These are phyloP conservation scores for Ormyrus nitidulus DNA, from an alignment of 2,888 invertebrate genomes.

Conservation along the genomic window DNA sequence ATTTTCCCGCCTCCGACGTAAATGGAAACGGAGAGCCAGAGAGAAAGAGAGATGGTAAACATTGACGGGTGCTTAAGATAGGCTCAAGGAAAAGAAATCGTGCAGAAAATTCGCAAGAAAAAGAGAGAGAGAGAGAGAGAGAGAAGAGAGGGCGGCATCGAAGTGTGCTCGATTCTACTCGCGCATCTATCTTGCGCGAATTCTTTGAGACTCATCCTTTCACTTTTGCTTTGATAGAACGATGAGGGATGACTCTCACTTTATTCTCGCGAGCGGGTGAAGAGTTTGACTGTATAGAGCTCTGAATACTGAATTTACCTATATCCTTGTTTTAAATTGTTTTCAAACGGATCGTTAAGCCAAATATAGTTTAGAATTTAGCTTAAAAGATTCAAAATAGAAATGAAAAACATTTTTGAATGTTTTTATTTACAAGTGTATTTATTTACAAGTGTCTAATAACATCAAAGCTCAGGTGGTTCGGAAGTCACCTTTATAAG, in stretches of 20 bases:
- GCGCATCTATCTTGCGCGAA: constrained; percentile 47
- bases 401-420: too few relatives aligned
- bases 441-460: too few relatives aligned
- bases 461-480: too few relatives aligned
- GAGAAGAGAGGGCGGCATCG: background rate
- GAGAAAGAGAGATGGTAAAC: constrained; percentile 42
- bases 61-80: constrained; percentile 50
- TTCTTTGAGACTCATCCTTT: constrained; percentile 46
- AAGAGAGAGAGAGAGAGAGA: constrained; percentile 10
- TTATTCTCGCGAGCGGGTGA: background rate
- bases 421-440: too few relatives aligned
- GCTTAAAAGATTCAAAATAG: too few relatives aligned
- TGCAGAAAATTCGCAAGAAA: constrained; percentile 52
- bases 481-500: too few relatives aligned
- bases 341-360: too few relatives aligned
- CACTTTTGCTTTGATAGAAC: constrained; percentile 41
- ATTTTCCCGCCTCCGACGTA: background rate
- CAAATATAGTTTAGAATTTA: too few relatives aligned
- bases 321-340: too few relatives aligned
- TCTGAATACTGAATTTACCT: too few relatives aligned
- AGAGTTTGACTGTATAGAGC: too few relatives aligned
- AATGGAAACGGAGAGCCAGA: constrained; percentile 9
- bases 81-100: constrained; percentile 55
- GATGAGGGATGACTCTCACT: constrained; percentile 45
- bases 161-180: constrained; percentile 23